These are phyloP conservation scores for Chaenodraco wilsoni DNA, from an alignment of 2,797 vertebrate genomes.

Conservation along the genomic window DNA sequence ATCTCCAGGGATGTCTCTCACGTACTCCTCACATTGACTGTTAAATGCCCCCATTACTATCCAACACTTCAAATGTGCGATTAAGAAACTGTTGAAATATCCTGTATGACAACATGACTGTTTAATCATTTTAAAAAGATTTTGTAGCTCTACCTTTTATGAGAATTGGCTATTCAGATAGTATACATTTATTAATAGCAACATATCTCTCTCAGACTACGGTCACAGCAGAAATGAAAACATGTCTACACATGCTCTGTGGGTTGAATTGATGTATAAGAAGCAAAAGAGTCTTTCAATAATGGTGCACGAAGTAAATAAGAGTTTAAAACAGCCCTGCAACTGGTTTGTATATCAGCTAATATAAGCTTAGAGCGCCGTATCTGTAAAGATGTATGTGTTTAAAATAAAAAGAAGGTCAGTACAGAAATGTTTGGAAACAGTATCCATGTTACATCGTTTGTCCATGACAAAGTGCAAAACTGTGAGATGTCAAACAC, in stretches of 20 bases:
- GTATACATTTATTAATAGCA: neutral
- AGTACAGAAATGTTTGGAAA: no score
- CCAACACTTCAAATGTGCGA: constrained; percentile 13
- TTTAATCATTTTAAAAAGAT: neutral
- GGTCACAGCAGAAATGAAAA: neutral
- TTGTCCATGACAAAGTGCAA: no score
- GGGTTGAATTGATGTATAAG: neutral
- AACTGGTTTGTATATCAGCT: no score
- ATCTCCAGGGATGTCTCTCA: constrained; percentile 34
- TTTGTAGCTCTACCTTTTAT: neutral
- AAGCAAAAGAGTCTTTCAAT: neutral
- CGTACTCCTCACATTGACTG: constrained; percentile 21
- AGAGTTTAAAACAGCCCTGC: neutral
- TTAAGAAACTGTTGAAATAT: constrained; percentile 9
- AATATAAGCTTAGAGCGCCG: no score
- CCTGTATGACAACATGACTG: neutral
- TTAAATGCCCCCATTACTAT: constrained; percentile 25
- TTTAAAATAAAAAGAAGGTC: no score
- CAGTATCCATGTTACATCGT: no score
- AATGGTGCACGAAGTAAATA: neutral
- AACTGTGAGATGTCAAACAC: no score
- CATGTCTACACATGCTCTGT: neutral
- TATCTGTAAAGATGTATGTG: no score
- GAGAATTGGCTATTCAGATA: neutral
- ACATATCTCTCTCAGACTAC: no score